phyloP scores from a whole-genome alignment of 2,113 vertebrate genomes.

The Azemiops feae region DNA sequence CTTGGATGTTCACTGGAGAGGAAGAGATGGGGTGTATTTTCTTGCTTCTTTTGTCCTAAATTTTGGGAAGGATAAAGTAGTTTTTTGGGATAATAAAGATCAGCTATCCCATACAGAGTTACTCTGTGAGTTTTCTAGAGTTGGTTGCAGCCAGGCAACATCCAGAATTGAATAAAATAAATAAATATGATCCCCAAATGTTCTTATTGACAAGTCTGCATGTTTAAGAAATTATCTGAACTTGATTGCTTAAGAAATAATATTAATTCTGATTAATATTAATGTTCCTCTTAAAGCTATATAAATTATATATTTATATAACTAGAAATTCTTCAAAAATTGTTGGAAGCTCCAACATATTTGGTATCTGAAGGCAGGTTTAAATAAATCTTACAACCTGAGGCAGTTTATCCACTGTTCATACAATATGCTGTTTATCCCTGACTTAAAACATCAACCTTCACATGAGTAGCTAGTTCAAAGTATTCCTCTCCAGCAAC shows the following conservation, averaged over 20 bases:
- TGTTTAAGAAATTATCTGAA: conserved; percentile 23
- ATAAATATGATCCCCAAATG: neutral
- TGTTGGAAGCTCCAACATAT: neutral
- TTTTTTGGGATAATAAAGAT: neutral
- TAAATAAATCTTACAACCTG: neutral
- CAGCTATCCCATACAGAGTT: neutral
- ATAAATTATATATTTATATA: neutral
- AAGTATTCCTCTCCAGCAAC: neutral
- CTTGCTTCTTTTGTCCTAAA: conserved; percentile 42
- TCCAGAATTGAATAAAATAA: neutral
- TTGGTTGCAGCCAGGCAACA: neutral
- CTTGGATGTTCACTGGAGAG: conserved; percentile 27
- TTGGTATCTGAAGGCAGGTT: neutral
- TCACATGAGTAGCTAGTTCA: neutral
- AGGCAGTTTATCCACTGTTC: neutral
- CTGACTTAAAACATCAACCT: neutral
- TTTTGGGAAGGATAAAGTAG: neutral
- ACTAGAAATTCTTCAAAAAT: neutral
- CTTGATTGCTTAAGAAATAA: neutral
- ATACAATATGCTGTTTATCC: neutral
- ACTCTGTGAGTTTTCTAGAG: neutral
- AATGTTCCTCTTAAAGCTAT: neutral
- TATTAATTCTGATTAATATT: conserved; percentile 21
- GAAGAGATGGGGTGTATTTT: conserved; percentile 32
- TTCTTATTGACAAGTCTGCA: neutral